phyloP scores from a whole-genome alignment of 2,113 vertebrate genomes.

The Epinephelus cyanopodus region DNA sequence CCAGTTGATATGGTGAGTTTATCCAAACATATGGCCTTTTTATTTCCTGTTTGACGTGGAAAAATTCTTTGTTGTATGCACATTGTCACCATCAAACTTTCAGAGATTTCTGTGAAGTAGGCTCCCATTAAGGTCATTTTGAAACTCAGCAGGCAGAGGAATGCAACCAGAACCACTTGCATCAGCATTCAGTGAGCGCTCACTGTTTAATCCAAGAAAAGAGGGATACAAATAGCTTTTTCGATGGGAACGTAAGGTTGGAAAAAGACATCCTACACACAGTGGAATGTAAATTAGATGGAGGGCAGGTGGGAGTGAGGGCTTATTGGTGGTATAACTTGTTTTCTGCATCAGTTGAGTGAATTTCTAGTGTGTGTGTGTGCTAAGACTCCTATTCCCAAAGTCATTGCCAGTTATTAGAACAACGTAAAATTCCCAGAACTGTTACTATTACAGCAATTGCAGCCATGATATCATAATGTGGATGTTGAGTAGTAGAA shows the following conservation, averaged over 20 bases:
- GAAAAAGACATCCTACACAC: slow-evolving; percentile 11
- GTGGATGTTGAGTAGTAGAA: background rate
- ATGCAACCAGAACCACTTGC: slow-evolving; percentile 3
- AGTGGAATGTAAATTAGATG: slow-evolving; percentile 7
- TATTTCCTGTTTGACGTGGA: background rate
- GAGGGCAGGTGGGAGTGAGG: background rate
- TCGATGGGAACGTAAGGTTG: slow-evolving; percentile 12
- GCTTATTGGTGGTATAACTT: background rate
- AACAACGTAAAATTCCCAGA: slow-evolving; percentile 13
- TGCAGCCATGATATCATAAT: background rate
- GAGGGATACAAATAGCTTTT: slow-evolving; percentile 17
- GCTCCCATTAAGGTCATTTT: background rate
- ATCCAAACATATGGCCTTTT: background rate
- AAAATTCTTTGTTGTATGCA: background rate
- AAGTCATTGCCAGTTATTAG: background rate
- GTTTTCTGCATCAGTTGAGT: slow-evolving; percentile 9
- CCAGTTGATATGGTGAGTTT: background rate
- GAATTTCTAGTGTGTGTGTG: background rate
- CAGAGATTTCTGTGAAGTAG: background rate
- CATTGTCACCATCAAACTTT: background rate
- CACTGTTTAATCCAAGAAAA: background rate
- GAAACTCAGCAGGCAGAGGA: background rate
- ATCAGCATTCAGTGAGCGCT: background rate
- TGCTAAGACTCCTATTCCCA: background rate
- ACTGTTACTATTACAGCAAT: background rate